Base-by-base conservation (phyloP, 2,797 vertebrate species). In the Graptemys geographica region DNA sequence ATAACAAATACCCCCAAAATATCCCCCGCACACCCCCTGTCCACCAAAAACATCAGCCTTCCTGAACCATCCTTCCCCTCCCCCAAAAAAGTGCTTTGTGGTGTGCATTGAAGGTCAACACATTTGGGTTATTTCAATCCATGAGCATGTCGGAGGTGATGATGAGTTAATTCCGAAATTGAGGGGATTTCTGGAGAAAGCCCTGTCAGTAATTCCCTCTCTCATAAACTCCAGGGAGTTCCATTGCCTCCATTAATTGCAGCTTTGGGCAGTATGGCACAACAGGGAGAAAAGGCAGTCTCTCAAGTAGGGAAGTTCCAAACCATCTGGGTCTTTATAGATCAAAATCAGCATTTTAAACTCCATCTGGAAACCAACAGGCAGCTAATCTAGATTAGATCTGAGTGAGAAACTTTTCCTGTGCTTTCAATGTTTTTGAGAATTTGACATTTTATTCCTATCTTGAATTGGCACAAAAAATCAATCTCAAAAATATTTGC, bases 161-260 rank as follows among this genome's bases (percentile, higher is more conserved):
- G 37, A 5, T 69, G 44, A 5, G 49, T 6, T 27, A 80, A 76
- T 90, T 76, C 49, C 72, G 53, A 31, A 86, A 15, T 27, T 44
- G 3, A 52, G 31, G 52, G 51, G 44, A 3, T 85, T 83, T 53
- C 25, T 84, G n/a, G 28, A 0, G 16, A 4, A 0, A 0, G 27
- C 56, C 56, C 8, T 0, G 0, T 51, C 13, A 0, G 0, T 6
- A 33, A 3, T 10, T 25, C 57, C 44, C 25, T 87, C 11, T 51
- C 65, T 65, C 9, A 0, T 33, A 65, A 79, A 74, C 72, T 18
- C 25, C 25, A 65, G 62, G 15, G 27, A 72, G 18, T 33, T 37
- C 65, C 65, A 69, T 21, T 69, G 18, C n/a, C 65, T 69, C n/a
- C n/a, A 21, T 37, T 69, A 69, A 69, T 31, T 18, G 74, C 8